A percentile compares a stretch with the other conserved stretches of the same genome.
phyloP scores from a whole-genome alignment of 1,140 invertebrate genomes.

The Cheumatopsyche charites region DNA sequence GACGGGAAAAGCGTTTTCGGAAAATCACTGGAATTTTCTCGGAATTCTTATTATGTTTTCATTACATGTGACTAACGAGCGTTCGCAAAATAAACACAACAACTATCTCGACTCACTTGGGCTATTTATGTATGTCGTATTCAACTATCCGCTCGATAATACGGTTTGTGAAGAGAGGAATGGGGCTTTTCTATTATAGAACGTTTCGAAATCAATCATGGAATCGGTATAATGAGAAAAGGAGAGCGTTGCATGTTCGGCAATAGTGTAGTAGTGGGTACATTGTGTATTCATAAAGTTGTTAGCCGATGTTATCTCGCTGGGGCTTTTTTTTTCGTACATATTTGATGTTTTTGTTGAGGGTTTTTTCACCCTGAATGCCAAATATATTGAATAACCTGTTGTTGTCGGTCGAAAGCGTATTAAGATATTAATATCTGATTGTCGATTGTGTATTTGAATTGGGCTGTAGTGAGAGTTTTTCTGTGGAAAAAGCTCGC shows the following conservation, averaged over 20 bases:
- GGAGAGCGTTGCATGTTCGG: conserved; percentile 23
- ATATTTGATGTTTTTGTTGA: conserved; percentile 1
- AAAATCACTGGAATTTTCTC: no score
- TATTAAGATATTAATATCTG: conserved; percentile 31
- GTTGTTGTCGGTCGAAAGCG: conserved; percentile 17
- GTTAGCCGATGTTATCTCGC: conserved; percentile 13
- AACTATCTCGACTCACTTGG: no score
- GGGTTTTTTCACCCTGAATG: neutral
- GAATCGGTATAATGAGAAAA: conserved; percentile 16
- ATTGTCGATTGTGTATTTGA: conserved; percentile 26
- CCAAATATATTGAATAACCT: conserved; percentile 26
- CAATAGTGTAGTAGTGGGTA: conserved; percentile 9
- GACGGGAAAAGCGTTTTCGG: no score
- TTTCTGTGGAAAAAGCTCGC: neutral
- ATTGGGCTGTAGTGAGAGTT: no score
- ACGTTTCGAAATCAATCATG: conserved; percentile 19
- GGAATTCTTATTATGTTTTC: no score
- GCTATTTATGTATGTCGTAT: no score
- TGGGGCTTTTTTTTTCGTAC: neutral
- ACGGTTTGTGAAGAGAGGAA: no score
- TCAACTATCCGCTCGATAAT: no score
- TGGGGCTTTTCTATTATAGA: no score
- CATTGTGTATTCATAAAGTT: conserved; percentile 32
- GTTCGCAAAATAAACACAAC: no score
- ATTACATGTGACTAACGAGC: no score